These are phyloP conservation scores for Buphagus erythrorhynchus DNA, from an alignment of 2,797 vertebrate species.

Conservation along the genomic window DNA sequence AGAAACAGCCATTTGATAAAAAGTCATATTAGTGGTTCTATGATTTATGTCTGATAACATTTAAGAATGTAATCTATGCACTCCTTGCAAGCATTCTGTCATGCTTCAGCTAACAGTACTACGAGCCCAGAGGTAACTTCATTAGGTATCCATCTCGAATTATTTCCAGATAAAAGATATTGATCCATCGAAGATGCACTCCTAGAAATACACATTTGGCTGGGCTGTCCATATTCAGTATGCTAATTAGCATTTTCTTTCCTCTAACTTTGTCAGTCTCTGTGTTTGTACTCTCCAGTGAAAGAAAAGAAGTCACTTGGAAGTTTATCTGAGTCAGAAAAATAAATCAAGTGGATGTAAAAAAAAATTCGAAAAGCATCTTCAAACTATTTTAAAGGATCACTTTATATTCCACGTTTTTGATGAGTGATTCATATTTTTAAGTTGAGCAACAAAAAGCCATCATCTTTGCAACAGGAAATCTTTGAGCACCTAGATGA, in stretches of 20 bases:
- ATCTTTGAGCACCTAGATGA: background rate
- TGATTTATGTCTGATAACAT: background rate
- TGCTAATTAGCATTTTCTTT: background rate
- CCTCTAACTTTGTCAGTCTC: background rate
- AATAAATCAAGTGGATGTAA: background rate
- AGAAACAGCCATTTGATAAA: background rate
- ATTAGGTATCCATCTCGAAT: background rate
- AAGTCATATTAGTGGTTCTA: background rate
- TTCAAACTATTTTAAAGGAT: background rate
- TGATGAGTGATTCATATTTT: conserved; percentile 12
- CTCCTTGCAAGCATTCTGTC: background rate
- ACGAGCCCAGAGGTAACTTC: background rate
- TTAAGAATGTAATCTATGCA: background rate
- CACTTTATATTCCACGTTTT: conserved; percentile 13
- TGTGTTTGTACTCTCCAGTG: background rate
- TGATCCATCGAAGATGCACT: background rate
- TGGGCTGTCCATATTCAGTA: background rate
- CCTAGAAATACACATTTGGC: background rate
- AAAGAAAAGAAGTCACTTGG: background rate
- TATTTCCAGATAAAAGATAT: background rate
- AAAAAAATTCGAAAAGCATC: background rate
- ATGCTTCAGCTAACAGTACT: background rate
- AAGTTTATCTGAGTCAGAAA: background rate
- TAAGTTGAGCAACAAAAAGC: background rate
- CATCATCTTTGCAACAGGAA: background rate